Evolutionary conservation across 2,888 invertebrate species (phyloP), one percentile per base, ranked within the genome.

Genomic region (Psococerastis gibbosa): DNA sequence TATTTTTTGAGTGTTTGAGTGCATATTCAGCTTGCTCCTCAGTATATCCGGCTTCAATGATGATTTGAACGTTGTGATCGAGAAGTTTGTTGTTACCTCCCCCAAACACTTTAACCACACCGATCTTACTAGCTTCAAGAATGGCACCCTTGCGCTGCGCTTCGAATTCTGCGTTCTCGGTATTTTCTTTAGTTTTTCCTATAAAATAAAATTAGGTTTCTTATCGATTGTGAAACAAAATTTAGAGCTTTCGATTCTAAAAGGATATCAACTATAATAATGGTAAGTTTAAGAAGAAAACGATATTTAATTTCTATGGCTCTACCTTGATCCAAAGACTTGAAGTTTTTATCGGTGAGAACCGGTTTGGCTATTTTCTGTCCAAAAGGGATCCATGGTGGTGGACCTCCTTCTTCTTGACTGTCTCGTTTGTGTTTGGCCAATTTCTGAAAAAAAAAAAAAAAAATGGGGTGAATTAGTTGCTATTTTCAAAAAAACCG

Each of bases 341-440:
- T 83, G 49, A 83, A 83, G 53, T 73, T 72, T 50, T 70, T 70
- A 48, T 77, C 74, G 32, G 69, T 64, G 20, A 70, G 61, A 23
- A 60, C 56, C 3, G 68, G 60, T 43, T 69, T 67, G 52, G 75
- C 66, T 44, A 84, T 69, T 55, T 73, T 76, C 54, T 80, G 76
- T 0, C 91, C 91, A 65, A 92, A 91, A 27, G 88, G 79, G 52
- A 89, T 85, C 87, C 91, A 92, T 32, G 82, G 78, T 33, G 85
- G 89, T 2, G 89, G 87, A 1, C 83, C 84, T 48, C 81, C 82
- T 52, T 80, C 77, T 45, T 69, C 71, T 5, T 70, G 70, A 44
- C 58, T 49, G 65, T 69, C 68, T 58, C 69, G 62, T 3, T 73
- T 71, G 55, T 74, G 75, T 55, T 73, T 74, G 3, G 71, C 69